These are phyloP conservation scores for Tribolium castaneum DNA, from an alignment of 1,140 invertebrate genomes.

Conservation along the genomic window DNA sequence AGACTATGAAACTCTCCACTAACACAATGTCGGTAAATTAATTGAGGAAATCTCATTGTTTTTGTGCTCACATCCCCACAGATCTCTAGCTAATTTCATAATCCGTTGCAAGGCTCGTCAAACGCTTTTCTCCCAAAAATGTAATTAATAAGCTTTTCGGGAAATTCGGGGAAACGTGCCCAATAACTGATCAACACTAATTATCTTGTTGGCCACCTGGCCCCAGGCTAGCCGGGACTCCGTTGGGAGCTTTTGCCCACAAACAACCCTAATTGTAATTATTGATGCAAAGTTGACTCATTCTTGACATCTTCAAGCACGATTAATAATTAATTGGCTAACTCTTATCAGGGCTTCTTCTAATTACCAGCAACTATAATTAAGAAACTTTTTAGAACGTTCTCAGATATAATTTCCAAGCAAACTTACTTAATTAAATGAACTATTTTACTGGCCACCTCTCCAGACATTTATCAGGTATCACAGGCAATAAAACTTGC, in stretches of 20 bases:
- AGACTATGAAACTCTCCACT: constrained; percentile 29
- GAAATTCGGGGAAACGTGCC: neutral
- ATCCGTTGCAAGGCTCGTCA: constrained; percentile 15
- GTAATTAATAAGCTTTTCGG: constrained; percentile 1
- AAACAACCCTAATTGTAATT: neutral
- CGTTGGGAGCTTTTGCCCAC: neutral
- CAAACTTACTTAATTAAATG: constrained; percentile 17
- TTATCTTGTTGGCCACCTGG: constrained; percentile 6
- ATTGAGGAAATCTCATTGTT: constrained; percentile 37
- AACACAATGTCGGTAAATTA: constrained; percentile 35
- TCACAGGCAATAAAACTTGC: neutral
- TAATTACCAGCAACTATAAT: constrained; percentile 17
- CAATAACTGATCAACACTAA: constrained; percentile 1
- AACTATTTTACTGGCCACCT: constrained; percentile 1
- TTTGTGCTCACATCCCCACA: constrained; percentile 15
- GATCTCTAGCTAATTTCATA: constrained; percentile 20
- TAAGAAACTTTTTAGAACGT: constrained; percentile 33
- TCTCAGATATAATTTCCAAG: constrained; percentile 30
- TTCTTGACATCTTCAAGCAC: too few species aligned
- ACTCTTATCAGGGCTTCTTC: constrained; percentile 6
- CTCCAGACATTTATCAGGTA: neutral
- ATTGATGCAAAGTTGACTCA: too few species aligned
- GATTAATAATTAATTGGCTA: constrained; percentile 17
- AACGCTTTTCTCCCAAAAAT: constrained; percentile 1
- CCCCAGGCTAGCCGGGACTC: neutral